phyloP scores from a whole-genome alignment of 2,888 invertebrate species.

The Coecobrya sp. region DNA sequence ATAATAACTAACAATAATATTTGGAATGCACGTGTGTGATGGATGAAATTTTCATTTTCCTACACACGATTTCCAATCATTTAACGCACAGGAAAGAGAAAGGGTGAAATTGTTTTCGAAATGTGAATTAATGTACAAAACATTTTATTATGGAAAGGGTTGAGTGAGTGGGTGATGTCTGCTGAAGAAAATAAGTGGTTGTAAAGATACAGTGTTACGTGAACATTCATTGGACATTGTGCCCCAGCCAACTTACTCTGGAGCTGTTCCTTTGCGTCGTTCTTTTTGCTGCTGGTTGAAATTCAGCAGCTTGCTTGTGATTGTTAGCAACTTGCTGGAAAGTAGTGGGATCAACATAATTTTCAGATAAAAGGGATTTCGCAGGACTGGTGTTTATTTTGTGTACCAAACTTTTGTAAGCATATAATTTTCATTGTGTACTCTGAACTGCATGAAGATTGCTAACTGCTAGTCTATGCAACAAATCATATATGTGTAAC shows the following conservation, averaged over 20 bases:
- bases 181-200: background rate
- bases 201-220: background rate
- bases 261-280: background rate
- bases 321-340: background rate
- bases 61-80: background rate
- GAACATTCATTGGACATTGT: background rate
- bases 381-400: background rate
- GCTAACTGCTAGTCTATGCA: too few relatives aligned
- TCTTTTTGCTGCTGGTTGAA: background rate
- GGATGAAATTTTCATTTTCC: background rate
- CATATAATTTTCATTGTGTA: too few relatives aligned
- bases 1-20: background rate
- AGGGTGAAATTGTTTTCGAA: background rate
- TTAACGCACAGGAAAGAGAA: background rate
- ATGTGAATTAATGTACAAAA: background rate
- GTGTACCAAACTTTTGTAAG: background rate
- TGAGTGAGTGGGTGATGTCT: background rate
- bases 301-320: background rate
- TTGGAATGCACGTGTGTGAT: slow-evolving; percentile 5
- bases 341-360: background rate
- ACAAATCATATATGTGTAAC: too few relatives aligned
- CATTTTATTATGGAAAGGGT: background rate
- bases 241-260: background rate
- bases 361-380: background rate
- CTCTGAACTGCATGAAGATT: too few relatives aligned